These are phyloP conservation scores for Papilio polyxenes DNA, from an alignment of 1,140 invertebrate genomes.

Conservation along the genomic window DNA sequence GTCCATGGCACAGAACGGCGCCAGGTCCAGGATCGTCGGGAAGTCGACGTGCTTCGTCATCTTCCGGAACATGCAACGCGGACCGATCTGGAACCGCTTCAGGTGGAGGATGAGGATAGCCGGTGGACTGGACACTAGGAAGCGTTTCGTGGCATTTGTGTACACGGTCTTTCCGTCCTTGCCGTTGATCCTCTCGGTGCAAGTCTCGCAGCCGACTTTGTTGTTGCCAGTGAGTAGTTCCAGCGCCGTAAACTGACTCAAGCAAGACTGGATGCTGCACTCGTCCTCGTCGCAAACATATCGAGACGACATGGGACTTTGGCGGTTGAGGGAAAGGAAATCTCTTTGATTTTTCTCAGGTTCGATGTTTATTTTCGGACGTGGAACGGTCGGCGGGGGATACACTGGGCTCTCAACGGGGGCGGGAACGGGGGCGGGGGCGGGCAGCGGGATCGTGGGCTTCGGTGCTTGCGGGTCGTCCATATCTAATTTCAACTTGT, in stretches of 20 bases:
- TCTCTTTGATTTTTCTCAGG: constrained; percentile 55
- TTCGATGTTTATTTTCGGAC: constrained; percentile 57
- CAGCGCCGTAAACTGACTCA: constrained; percentile 94
- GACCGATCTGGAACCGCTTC: constrained; percentile 90
- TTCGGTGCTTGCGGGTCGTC: constrained; percentile 61
- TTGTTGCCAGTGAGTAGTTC: constrained; percentile 95
- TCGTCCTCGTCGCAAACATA: constrained; percentile 89
- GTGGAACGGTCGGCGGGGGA: constrained; percentile 47
- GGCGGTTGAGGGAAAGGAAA: constrained; percentile 57
- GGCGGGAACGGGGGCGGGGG: constrained; percentile 43
- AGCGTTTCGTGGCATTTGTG: constrained; percentile 94
- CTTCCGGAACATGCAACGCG: constrained; percentile 85
- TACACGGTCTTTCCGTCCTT: constrained; percentile 88
- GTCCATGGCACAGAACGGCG: constrained; percentile 92
- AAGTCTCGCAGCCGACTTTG: constrained; percentile 95
- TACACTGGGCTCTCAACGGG: constrained; percentile 40
- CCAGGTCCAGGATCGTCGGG: constrained; percentile 91
- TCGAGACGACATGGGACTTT: constrained; percentile 81
- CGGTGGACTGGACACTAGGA: constrained; percentile 94
- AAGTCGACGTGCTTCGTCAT: constrained; percentile 93
- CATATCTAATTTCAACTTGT: constrained; percentile 55
- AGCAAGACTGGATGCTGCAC: constrained; percentile 91
- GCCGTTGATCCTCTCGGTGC: constrained; percentile 87
- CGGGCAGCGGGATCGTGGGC: constrained; percentile 51
- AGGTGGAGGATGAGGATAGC: constrained; percentile 96